These are phyloP conservation scores for Onthophagus sagittarius DNA, from an alignment of 2,888 invertebrate species.

Conservation along the genomic window DNA sequence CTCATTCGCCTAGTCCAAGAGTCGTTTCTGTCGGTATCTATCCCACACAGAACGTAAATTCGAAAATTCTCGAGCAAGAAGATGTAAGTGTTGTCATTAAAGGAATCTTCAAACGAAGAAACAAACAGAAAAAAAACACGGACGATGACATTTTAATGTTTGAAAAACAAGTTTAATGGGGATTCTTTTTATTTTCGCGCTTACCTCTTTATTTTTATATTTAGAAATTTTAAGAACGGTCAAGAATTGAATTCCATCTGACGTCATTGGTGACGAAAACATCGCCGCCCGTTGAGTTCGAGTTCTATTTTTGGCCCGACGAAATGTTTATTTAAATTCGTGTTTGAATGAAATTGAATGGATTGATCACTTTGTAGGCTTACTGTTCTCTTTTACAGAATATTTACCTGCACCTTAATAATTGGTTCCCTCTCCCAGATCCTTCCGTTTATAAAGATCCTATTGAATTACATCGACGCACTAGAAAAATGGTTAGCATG, in stretches of 20 bases:
- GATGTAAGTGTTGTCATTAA: slow-evolving; percentile 68
- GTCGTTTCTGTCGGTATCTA: slow-evolving; percentile 86
- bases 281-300: neutral
- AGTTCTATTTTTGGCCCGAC: neutral
- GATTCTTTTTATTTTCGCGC: neutral
- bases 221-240: neutral
- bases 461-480: slow-evolving; percentile 49
- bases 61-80: slow-evolving; percentile 80
- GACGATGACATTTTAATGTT: no score
- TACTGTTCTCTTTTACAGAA: neutral
- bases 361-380: neutral
- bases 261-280: neutral
- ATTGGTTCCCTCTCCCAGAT: slow-evolving; percentile 60
- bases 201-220: neutral
- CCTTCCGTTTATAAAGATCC: slow-evolving; percentile 53
- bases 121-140: no score
- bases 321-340: neutral
- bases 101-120: neutral
- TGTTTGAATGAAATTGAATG: neutral
- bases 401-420: slow-evolving; percentile 53
- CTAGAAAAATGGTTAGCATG: slow-evolving; percentile 38
- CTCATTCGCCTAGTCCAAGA: slow-evolving; percentile 88
- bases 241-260: neutral
- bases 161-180: no score
- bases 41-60: slow-evolving; percentile 85